Base-by-base conservation (phyloP, 2,113 vertebrate genomes). In the Myanophis thanlyinensis region DNA sequence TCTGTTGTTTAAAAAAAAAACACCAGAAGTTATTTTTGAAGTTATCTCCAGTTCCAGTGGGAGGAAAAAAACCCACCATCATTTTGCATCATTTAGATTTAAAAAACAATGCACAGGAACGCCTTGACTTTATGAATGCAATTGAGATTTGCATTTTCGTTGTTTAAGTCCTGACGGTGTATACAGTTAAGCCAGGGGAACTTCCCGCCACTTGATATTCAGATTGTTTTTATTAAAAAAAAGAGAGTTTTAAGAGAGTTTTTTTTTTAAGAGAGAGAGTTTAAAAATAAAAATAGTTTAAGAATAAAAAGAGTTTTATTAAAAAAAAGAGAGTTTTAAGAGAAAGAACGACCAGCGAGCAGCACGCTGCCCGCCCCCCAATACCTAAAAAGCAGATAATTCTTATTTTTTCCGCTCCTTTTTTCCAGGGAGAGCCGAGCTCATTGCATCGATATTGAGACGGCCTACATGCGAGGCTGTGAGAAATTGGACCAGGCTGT, bases 401-500 rank as follows among this genome's bases (percentile, higher is more conserved):
- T n/a, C 59, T 7, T 0, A 30, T 30, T 27, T 3, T 3, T 27
- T 1, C 20, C 20, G 5, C 7, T 3, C 51, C 91, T 11, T 11
- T 4, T 0, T 0, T 97, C 0, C 96, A 99, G 99, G 96, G 99
- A 99, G 97, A 98, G 98, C 96, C 97, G 99, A 10, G 98, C 98
- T 0, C 98, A 99, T 96, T 99, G 98, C 97, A 99, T 99, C 54
- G 99, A 99, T 94, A 99, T 99, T 53, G 99, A 99, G 96, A 99
- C 98, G 0, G 99, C 99, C 0, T 99, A 99, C 88, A 96, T 98
- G 93, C 98, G 99, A 95, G 99, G 99, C 52, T 99, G 99, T 93
- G 98, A 99, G 97, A 98, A 98, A 94, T 96, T 99, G 97, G 98
- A 99, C 97, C 98, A 99, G 95, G 98, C 98, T 0, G 98, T 99